Conservation (phyloP, 2,113 vertebrate species). For the Oxygymnocypris stewartii region DNA sequence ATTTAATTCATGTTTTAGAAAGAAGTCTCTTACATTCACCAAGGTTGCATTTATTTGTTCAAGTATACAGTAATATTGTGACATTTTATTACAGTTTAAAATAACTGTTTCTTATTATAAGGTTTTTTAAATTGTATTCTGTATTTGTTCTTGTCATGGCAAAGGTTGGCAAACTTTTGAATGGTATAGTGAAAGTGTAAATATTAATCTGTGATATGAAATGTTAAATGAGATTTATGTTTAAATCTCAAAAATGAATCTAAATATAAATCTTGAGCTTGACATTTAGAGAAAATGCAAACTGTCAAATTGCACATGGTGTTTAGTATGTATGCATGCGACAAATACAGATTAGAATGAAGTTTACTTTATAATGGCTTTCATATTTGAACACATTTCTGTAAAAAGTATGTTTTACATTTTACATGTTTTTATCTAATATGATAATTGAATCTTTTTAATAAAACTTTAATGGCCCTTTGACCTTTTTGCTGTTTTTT, state of each 20-base stretch:
- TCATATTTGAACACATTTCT: neutral
- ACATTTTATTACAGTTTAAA: neutral
- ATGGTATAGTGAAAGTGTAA: neutral
- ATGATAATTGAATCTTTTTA: neutral
- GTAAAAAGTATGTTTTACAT: neutral
- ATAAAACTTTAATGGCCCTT: neutral
- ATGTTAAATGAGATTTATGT: neutral
- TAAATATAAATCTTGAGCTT: neutral
- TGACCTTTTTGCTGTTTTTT: too few species aligned
- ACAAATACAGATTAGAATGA: neutral
- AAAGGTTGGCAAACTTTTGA: neutral
- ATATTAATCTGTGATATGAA: neutral
- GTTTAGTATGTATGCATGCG: too few species aligned
- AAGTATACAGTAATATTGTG: neutral
- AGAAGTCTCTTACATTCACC: neutral
- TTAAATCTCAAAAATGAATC: neutral
- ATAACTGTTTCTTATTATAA: neutral
- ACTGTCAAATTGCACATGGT: too few species aligned
- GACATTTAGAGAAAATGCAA: too few species aligned
- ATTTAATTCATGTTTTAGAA: neutral
- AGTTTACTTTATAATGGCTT: neutral
- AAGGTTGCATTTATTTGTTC: neutral
- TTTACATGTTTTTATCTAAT: neutral
- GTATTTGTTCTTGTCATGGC: neutral
- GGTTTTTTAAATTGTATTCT: neutral